Evolutionary conservation across 2,888 invertebrate genomes (phyloP).

Genomic region (Lymantria dispar): DNA sequence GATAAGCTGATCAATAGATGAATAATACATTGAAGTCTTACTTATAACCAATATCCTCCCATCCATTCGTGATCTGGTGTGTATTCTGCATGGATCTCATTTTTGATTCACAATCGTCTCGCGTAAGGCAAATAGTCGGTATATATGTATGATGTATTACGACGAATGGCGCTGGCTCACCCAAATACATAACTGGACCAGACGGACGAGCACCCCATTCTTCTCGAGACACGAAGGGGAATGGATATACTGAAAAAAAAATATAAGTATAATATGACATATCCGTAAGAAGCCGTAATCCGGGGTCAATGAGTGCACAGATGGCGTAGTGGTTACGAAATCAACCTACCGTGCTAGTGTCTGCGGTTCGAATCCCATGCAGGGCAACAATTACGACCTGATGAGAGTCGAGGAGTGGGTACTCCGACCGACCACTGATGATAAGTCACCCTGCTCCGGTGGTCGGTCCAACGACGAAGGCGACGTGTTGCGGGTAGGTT

Average conservation of each 20-base stretch:
- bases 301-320: too few species aligned
- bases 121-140: constrained; percentile 80
- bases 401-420: too few species aligned
- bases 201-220: constrained; percentile 84
- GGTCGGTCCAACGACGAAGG: too few species aligned
- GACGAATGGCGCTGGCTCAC: constrained; percentile 84
- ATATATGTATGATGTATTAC: constrained; percentile 87
- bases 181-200: constrained; percentile 64
- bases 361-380: too few species aligned
- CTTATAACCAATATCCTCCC: constrained; percentile 86
- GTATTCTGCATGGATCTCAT: constrained; percentile 85
- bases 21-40: constrained; percentile 28
- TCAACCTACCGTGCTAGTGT: too few species aligned
- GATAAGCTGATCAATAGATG: not conserved
- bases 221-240: constrained; percentile 62
- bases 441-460: too few species aligned
- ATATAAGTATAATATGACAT: too few species aligned
- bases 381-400: too few species aligned
- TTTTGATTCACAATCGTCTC: constrained; percentile 75
- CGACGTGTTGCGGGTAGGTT: too few species aligned
- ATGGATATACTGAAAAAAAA: constrained; percentile 15
- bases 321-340: too few species aligned
- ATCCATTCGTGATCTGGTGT: constrained; percentile 82
- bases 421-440: too few species aligned
- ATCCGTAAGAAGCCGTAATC: too few species aligned